Evolutionary conservation across 2,113 vertebrate genomes (phyloP), one percentile per base, ranked within the genome.

Genomic region (Bucco capensis): DNA sequence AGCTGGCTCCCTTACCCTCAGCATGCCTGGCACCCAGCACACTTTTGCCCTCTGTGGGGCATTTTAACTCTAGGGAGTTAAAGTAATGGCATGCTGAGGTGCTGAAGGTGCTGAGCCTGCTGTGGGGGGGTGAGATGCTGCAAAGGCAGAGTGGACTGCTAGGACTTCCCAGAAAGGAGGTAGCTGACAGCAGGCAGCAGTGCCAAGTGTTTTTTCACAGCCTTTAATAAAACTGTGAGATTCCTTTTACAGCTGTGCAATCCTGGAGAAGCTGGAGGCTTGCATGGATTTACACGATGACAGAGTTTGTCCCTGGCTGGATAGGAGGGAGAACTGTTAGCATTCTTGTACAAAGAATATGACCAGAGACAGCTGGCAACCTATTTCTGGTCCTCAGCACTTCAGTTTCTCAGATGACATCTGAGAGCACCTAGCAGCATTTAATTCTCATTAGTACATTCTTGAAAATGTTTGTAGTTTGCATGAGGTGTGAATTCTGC

Each of bases 151-250:
- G 47, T 91, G 71, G 42, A 38, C 74, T 0, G 19, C 81, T 73
- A 62, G 44, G 46, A 21, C 47, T 92, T 91, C 79, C 67, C 72
- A 83, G 93, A 89, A 86, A 86, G 82, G 64, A 85, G 88, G 89
- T 91, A 93, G 85, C 89, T 92, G 93, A 87, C 87, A 93, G 89
- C 81, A 71, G 77, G 81, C 87, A 93, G 75, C 75, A 88, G 60
- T 83, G 90, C 91, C 95, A 95, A 94, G 84, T 79, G 78, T 86
- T 94, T 92, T 93, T 94, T 73, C 94, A 94, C 94, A 94, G 88
- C 88, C 89, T 89, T 94, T 93, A 91, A 82, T 95, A 96, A 95
- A 96, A 94, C 93, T 95, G 95, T 89, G 90, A 95, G 91, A 95
- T 96, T 95, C 94, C 51, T 96, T 92, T 94, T 94, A 91, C 95